A percentile compares a stretch with the other conserved stretches of the same genome.
Evolutionary conservation across 2,888 invertebrate species (phyloP).

Genomic region (Fragum whitleyi): DNA sequence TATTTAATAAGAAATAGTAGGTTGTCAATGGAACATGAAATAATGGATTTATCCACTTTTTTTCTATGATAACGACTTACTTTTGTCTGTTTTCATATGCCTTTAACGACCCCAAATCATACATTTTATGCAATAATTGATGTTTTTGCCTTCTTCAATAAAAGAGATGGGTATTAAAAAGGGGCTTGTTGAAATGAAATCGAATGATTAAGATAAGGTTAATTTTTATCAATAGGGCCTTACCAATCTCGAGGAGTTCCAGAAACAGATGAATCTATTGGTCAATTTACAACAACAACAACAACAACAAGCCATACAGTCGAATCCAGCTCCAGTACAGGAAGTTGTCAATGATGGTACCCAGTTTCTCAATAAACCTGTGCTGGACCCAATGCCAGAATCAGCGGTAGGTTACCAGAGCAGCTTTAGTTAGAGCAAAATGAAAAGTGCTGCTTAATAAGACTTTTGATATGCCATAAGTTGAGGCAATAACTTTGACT

Average conservation of each 20-base stretch:
- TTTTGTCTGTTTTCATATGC: too few species aligned
- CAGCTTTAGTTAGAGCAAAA: neutral
- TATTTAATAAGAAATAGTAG: too few species aligned
- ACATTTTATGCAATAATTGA: too few species aligned
- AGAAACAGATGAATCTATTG: conserved; percentile 71
- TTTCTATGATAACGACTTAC: too few species aligned
- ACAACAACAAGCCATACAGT: conserved; percentile 15
- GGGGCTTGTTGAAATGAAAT: too few species aligned
- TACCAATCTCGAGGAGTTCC: conserved; percentile 76
- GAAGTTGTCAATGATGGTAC: conserved; percentile 39
- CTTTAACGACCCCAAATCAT: too few species aligned
- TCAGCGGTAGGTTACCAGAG: neutral
- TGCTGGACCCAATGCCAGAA: neutral
- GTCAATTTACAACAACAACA: conserved; percentile 60
- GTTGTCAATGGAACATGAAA: too few species aligned
- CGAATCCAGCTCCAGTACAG: neutral
- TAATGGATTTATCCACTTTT: too few species aligned
- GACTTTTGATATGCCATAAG: neutral
- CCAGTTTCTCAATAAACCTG: conserved; percentile 51
- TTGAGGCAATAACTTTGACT: neutral
- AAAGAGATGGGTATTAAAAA: too few species aligned
- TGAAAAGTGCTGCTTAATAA: neutral
- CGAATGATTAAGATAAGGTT: too few species aligned
- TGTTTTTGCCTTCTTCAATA: too few species aligned
- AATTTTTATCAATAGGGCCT: conserved; percentile 70